Base-by-base conservation (phyloP, 2,113 vertebrate genomes). In the Calyptomena viridis region DNA sequence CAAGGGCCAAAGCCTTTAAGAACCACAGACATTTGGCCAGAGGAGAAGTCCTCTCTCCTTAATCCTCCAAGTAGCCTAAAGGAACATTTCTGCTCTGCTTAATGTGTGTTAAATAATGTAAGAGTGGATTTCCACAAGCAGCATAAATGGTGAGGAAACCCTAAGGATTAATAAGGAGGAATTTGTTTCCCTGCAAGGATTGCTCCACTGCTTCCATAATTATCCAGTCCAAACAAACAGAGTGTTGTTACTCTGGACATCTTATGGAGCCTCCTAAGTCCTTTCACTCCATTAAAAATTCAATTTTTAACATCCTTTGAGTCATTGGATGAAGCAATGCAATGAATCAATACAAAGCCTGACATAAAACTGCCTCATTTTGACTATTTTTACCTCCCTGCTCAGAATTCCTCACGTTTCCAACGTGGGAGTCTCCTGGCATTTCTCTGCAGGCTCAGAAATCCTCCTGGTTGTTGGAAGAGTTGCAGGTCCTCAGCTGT, bases 381-480 rank as follows among this genome's bases (percentile, higher is more conserved):
- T 39, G n/a, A 30, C 19, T 44, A 25, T 6, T 4, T 15, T n/a
- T 33, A 25, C 17, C 20, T 37, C 60, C 14, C 11, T 39, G 56
- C 39, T 68, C 31, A 6, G 19, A 11, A 7, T 37, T 4, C 7
- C 14, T 9, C 14, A 6, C 0, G 0, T 52, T n/a, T 50, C 30
- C 3, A 5, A 3, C 0, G 1, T 4, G 2, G 5, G 24, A 6
- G 3, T 5, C 31, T 17, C 44, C 49, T 7, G 0, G 3, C 3
- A 3, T 21, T 50, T 14, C 33, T 55, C 40, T 15, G 6, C 30
- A 73, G 35, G 37, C 47, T 72, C 49, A 17, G 13, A 35, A 79
- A 33, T 8, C 7, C 20, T n/a, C 46, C n/a, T 4, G 64, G 15
- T 28, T 31, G 37, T 8, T 9, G 22, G 44, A 17, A 20, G 46